Percentiles rank a stretch among this genome's conserved stretches.
phyloP scores from a whole-genome alignment of 2,797 vertebrate genomes.

The Lepidocolaptes lacrymiger region DNA sequence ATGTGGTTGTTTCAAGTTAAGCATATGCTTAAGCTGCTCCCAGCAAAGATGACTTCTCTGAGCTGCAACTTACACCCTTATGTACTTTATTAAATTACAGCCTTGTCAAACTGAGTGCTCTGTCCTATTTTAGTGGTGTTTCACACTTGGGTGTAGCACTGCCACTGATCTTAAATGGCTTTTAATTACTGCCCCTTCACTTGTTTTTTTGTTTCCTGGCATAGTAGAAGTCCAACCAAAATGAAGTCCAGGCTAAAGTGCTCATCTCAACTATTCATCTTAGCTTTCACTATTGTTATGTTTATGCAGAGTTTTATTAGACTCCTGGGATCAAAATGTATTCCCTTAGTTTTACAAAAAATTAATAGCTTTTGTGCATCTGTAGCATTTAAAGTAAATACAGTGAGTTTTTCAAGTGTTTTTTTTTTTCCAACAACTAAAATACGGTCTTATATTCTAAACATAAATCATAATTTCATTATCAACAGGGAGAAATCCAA shows the following conservation, averaged over 20 bases:
- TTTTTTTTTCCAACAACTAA: neutral
- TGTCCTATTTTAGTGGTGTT: neutral
- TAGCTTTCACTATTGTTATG: constrained; percentile 55
- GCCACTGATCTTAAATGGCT: neutral
- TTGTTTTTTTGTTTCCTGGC: constrained; percentile 38
- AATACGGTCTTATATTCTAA: neutral
- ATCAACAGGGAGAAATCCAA: constrained; percentile 51
- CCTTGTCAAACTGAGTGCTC: neutral
- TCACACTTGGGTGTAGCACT: fast-evolving
- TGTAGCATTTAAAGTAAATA: constrained; percentile 42
- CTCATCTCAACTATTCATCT: constrained; percentile 32
- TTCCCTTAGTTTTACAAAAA: constrained; percentile 41
- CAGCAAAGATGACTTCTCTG: neutral
- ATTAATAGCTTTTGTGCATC: constrained; percentile 31
- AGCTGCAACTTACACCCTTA: neutral
- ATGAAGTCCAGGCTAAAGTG: constrained; percentile 32
- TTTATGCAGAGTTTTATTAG: constrained; percentile 60
- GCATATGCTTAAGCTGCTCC: neutral
- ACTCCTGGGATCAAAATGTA: constrained; percentile 51
- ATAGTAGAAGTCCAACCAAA: neutral
- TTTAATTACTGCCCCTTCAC: constrained; percentile 26
- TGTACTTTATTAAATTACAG: neutral
- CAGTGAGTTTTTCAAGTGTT: neutral
- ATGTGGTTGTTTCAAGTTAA: neutral
- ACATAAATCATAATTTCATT: constrained; percentile 60